Evolutionary conservation across 2,888 invertebrate species (phyloP).

Genomic region (Limenitis camilla): DNA sequence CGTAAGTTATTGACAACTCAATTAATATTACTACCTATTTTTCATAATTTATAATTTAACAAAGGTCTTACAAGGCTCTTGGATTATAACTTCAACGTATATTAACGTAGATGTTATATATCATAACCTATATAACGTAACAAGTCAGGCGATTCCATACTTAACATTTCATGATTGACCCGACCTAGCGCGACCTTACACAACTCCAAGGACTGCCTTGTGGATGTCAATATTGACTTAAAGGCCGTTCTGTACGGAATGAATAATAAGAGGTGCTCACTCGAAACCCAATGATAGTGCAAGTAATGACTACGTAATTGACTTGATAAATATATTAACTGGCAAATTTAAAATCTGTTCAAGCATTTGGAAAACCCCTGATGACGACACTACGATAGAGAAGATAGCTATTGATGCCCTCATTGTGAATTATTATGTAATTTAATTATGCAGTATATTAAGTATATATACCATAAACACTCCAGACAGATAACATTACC

Average conservation of each 20-base stretch:
- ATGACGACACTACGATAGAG: too few relatives aligned
- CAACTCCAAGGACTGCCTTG: conserved; percentile 35
- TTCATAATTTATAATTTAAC: too few relatives aligned
- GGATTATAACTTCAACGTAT: not conserved
- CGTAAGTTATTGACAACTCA: too few relatives aligned
- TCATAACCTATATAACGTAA: not conserved
- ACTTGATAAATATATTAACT: not conserved
- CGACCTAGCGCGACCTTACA: conserved; percentile 34
- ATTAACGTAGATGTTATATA: not conserved
- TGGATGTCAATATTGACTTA: conserved; percentile 41
- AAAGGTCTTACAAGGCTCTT: too few relatives aligned
- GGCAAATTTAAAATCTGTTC: too few relatives aligned
- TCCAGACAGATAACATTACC: too few relatives aligned
- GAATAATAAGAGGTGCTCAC: not conserved
- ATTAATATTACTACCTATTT: too few relatives aligned
- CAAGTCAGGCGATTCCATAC: conserved; percentile 62
- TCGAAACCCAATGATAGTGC: not conserved
- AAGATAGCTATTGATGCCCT: too few relatives aligned
- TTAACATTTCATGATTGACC: conserved; percentile 55
- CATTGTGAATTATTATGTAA: too few relatives aligned
- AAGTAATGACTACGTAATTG: not conserved
- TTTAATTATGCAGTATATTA: too few relatives aligned
- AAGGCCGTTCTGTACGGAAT: conserved; percentile 19
- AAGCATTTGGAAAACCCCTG: too few relatives aligned
- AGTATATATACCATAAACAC: too few relatives aligned